A percentile compares a stretch with the other conserved stretches of the same genome.
phyloP scores from a whole-genome alignment of 2,797 vertebrate species.

The Danio jaintianensis region DNA sequence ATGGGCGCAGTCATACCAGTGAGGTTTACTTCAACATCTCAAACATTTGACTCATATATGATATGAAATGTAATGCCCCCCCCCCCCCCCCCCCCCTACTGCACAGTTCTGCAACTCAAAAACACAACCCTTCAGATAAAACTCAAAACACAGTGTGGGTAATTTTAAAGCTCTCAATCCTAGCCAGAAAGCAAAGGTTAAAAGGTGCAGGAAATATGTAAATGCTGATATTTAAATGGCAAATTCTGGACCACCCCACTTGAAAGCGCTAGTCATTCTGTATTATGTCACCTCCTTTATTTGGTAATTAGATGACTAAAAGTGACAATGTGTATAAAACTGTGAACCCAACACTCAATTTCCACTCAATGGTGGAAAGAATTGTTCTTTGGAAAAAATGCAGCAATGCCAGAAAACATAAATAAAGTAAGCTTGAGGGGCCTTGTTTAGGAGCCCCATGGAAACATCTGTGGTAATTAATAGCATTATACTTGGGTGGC shows the following conservation, averaged over 20 bases:
- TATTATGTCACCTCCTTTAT: slow-evolving; percentile 64
- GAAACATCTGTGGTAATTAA: slow-evolving; percentile 83
- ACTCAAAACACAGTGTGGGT: slow-evolving; percentile 49
- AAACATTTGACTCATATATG: slow-evolving; percentile 69
- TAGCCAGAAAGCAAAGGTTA: slow-evolving; percentile 38
- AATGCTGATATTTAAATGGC: slow-evolving; percentile 38
- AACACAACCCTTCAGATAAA: slow-evolving; percentile 32
- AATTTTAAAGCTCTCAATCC: slow-evolving; percentile 37
- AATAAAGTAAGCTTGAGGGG: slow-evolving; percentile 75
- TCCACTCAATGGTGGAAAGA: slow-evolving; percentile 83
- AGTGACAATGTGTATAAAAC: slow-evolving; percentile 73
- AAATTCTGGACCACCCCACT: slow-evolving; percentile 75
- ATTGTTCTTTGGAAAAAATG: slow-evolving; percentile 80
- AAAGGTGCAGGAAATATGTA: slow-evolving; percentile 26
- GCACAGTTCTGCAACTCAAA: slow-evolving; percentile 62
- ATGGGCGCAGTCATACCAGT: slow-evolving; percentile 75
- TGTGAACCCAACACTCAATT: slow-evolving; percentile 73
- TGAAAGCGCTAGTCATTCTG: slow-evolving; percentile 72
- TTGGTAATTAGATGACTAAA: slow-evolving; percentile 77
- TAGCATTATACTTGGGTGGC: slow-evolving; percentile 76
- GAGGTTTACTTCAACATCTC: slow-evolving; percentile 78
- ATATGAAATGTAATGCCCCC: slow-evolving; percentile 71
- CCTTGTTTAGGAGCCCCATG: slow-evolving; percentile 73
- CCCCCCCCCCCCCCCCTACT: slow-evolving; percentile 65
- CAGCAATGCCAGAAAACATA: slow-evolving; percentile 82